phyloP scores from a whole-genome alignment of 2,797 vertebrate species.

The Pseudochirops corinnae region DNA sequence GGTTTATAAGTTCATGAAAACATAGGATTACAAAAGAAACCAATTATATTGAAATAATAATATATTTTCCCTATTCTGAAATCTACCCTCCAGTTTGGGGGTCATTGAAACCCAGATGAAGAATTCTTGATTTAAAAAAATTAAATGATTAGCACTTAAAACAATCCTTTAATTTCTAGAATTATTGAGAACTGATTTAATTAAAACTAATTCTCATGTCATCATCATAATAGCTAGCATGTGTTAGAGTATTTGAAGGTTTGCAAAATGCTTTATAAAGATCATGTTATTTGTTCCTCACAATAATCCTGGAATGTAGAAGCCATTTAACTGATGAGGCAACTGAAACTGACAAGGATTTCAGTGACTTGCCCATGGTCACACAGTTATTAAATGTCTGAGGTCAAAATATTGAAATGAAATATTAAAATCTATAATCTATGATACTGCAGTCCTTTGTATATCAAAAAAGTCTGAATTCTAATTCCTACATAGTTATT shows the following conservation, averaged over 20 bases:
- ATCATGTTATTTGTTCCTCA: not conserved
- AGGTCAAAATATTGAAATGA: not conserved
- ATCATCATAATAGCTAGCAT: not conserved
- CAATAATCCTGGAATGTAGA: not conserved
- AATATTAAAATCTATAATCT: not conserved
- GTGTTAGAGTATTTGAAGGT: not conserved
- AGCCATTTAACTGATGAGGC: no score
- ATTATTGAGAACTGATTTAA: slow-evolving; percentile 27
- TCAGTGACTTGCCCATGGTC: not conserved
- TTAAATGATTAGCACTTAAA: slow-evolving; percentile 24
- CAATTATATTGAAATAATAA: not conserved
- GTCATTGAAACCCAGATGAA: not conserved
- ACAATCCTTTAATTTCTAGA: not conserved
- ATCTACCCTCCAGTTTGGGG: not conserved
- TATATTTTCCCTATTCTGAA: not conserved
- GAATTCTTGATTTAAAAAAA: slow-evolving; percentile 1
- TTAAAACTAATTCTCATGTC: slow-evolving; percentile 42
- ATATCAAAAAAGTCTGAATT: not conserved
- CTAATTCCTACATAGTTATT: not conserved
- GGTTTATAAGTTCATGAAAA: not conserved
- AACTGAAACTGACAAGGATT: not conserved
- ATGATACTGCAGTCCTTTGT: not conserved
- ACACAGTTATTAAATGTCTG: not conserved
- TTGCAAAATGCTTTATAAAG: not conserved
- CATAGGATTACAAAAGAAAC: not conserved